Conservation (phyloP, 64 coral and sea anemone species). For the Platygyra sinensis region DNA sequence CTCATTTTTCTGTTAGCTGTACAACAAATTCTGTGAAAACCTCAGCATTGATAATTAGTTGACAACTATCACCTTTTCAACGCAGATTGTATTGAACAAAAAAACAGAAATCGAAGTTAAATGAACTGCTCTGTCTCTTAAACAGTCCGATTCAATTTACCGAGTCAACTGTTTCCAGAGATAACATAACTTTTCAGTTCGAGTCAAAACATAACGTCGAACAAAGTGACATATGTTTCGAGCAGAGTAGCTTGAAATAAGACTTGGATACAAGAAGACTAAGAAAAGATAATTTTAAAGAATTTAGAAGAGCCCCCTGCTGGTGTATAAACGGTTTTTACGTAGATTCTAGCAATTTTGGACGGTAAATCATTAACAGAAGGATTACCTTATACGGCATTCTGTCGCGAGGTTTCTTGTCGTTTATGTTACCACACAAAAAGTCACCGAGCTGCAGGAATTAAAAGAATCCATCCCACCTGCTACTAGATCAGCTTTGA, state of each 20-base stretch:
- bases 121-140: not conserved
- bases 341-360: not conserved
- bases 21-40: not conserved
- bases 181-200: not conserved
- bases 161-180: not conserved
- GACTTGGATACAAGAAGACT: not conserved
- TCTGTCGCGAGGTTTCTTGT: not conserved
- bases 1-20: not conserved
- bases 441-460: not conserved
- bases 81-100: not conserved
- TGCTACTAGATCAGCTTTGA: no score
- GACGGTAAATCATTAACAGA: not conserved
- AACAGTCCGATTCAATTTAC: not conserved
- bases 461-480: not conserved
- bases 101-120: not conserved
- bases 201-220: not conserved
- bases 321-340: not conserved
- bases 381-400: slow-evolving; percentile 27
- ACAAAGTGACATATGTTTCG: not conserved
- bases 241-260: not conserved
- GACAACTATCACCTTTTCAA: not conserved
- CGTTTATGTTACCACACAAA: not conserved
- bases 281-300: not conserved
- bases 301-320: not conserved
- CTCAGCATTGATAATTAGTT: not conserved